These are phyloP conservation scores for Peromyscus polionotus DNA, from an alignment of 2,113 vertebrate species.

Conservation along the genomic window DNA sequence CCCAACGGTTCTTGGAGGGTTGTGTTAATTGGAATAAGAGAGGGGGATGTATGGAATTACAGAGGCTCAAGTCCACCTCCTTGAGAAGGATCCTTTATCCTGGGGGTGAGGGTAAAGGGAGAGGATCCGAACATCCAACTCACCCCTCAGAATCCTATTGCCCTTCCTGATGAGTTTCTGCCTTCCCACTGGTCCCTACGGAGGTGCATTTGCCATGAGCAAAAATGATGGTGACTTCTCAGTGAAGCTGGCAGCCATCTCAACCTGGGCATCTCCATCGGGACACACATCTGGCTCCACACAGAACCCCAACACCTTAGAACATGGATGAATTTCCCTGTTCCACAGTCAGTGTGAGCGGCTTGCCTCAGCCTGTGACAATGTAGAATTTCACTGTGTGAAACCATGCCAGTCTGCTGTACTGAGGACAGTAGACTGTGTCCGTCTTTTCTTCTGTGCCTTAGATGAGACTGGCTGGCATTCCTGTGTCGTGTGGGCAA, in stretches of 20 bases:
- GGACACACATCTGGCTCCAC: not conserved
- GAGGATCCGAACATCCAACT: not conserved
- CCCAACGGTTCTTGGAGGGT: not conserved
- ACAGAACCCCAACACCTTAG: not conserved
- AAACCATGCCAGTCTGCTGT: not conserved
- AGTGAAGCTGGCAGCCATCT: not conserved
- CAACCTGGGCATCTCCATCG: not conserved
- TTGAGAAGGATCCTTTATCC: not conserved
- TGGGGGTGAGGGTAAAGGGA: too few relatives aligned
- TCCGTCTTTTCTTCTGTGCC: not conserved
- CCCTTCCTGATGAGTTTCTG: not conserved
- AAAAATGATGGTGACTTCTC: not conserved
- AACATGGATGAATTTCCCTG: not conserved
- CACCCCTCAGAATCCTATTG: not conserved
- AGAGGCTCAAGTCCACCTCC: not conserved
- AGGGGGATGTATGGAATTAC: not conserved
- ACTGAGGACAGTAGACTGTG: rapidly evolving
- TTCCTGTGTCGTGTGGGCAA: not conserved
- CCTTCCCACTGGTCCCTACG: too few relatives aligned
- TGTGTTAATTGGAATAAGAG: not conserved
- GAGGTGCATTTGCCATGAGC: rapidly evolving
- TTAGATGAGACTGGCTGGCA: not conserved
- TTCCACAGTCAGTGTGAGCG: rapidly evolving
- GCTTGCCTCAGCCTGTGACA: too few relatives aligned
- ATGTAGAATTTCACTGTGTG: not conserved